phyloP scores from a whole-genome alignment of 2,888 invertebrate genomes.

The Cryptosula pallasiana region DNA sequence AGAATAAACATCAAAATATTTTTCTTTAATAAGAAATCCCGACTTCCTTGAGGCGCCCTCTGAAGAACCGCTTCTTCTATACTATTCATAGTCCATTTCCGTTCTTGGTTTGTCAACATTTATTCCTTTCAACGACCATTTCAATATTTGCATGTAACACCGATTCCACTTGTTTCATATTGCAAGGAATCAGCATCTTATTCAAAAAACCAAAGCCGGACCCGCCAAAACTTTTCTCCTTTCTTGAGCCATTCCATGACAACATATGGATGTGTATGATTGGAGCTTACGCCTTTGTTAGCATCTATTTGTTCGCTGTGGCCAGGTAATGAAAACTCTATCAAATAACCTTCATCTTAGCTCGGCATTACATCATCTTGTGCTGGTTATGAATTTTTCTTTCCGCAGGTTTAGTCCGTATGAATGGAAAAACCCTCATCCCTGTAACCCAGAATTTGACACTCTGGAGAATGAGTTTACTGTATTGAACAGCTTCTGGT shows the following conservation, averaged over 20 bases:
- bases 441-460: constrained; percentile 69
- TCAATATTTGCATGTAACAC: too few species aligned
- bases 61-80: too few species aligned
- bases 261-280: constrained; percentile 90
- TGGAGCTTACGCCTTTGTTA: constrained; percentile 89
- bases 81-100: too few species aligned
- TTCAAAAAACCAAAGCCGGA: constrained; percentile 82
- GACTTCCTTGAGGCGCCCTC: too few species aligned
- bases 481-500: constrained; percentile 92
- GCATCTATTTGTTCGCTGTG: constrained; percentile 90
- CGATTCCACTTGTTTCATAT: too few species aligned
- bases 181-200: constrained; percentile 57
- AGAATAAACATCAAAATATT: too few species aligned
- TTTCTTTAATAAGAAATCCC: too few species aligned
- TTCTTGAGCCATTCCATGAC: constrained; percentile 80
- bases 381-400: too few species aligned
- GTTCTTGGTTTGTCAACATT: too few species aligned
- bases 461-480: constrained; percentile 89
- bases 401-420: constrained; percentile 46
- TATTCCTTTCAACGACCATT: too few species aligned
- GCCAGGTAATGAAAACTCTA: constrained; percentile 56
- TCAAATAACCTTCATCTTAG: too few species aligned
- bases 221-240: constrained; percentile 90
- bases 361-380: too few species aligned
- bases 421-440: constrained; percentile 70